These are phyloP conservation scores for Rhopalosiphum nymphaeae DNA, from an alignment of 2,888 invertebrate species.

Conservation along the genomic window DNA sequence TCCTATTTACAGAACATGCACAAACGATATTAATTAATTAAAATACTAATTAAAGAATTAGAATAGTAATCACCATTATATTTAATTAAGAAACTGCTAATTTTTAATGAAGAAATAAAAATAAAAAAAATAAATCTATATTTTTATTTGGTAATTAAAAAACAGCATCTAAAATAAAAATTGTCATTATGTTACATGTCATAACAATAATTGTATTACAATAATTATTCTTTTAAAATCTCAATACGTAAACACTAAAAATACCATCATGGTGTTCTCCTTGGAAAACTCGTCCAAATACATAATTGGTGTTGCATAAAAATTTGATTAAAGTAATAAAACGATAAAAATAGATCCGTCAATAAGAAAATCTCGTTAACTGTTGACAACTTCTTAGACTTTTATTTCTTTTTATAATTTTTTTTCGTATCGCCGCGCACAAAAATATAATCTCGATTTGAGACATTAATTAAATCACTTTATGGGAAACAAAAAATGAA, in stretches of 20 bases:
- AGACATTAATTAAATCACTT: conserved; percentile 31
- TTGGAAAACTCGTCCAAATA: background rate
- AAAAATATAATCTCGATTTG: background rate
- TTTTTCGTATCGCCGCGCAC: background rate
- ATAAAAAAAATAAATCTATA: background rate
- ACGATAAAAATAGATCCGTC: background rate
- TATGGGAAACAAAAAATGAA: background rate
- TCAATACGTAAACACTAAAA: background rate
- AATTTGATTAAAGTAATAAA: background rate
- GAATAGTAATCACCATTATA: background rate
- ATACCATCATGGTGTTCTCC: background rate
- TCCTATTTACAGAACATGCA: background rate
- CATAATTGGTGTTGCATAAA: background rate
- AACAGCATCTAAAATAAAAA: background rate
- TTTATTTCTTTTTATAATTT: background rate
- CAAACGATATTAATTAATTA: background rate
- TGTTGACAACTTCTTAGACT: background rate
- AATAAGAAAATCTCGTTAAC: background rate
- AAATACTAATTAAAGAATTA: background rate
- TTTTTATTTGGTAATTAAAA: background rate
- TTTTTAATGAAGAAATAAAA: background rate
- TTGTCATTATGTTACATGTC: background rate
- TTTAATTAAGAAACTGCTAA: background rate
- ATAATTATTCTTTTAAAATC: background rate
- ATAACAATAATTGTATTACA: background rate